Base-by-base conservation (phyloP, 2,888 invertebrate species). In the Bhutanitis thaidina region DNA sequence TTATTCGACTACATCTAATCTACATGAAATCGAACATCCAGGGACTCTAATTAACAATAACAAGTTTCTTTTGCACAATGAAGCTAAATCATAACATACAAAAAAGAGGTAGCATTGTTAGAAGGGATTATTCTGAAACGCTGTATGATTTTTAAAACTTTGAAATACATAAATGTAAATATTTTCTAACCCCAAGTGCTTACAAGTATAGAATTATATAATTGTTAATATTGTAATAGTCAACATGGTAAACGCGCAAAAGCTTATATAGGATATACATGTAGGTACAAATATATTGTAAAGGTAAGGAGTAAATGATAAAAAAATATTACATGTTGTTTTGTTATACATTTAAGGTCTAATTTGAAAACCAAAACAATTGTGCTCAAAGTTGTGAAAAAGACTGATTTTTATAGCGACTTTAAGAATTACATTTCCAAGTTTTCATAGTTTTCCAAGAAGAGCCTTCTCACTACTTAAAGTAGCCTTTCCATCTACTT, bases 171-270 rank as follows among this genome's bases (percentile, higher is more conserved):
- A 58, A 59, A 57, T 54, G 49, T 57, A 64, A 55, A 56, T 46
- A 51, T 43, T 41, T 27, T 30, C 62, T 65, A 77, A 69, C 69
- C 71, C 64, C 70, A 57, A 38, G 61, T 53, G 53, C 65, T 74
- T 74, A 72, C 53, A 61, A 62, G 59, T 69, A 69, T 67, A 73
- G 66, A 73, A 59, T 59, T 65, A 72, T 74, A 45, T 60, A 56
- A 59, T 57, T 68, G 71, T 65, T 71, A 73, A 77, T 81, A 81
- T 78, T 70, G 69, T 74, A 86, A 80, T 85, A 87, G 80, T 87
- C 84, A 89, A 89, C 88, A 86, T 85, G 75, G 85, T 88, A 88
- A 83, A 88, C 79, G 81, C 80, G 70, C 79, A 86, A 81, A 87
- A 86, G 85, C 86, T 83, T 84, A 66, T 55, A 58, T 64, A 51